phyloP scores from a whole-genome alignment of 2,113 vertebrate genomes.

The Gopherus flavomarginatus region DNA sequence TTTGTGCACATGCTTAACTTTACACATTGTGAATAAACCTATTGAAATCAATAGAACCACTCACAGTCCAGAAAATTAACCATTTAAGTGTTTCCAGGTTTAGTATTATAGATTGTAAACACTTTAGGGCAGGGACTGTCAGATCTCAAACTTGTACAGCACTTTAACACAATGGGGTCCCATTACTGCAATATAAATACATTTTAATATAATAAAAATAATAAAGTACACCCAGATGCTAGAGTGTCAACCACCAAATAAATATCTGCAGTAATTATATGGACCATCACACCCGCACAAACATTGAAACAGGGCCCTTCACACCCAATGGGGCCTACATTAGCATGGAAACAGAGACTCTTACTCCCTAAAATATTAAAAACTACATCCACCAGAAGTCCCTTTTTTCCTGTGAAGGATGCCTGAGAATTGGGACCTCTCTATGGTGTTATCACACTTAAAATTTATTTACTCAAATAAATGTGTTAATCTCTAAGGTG shows the following conservation, averaged over 20 bases:
- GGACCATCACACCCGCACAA: not conserved
- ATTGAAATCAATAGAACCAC: not conserved
- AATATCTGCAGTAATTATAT: not conserved
- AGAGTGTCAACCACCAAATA: not conserved
- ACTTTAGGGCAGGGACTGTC: not conserved
- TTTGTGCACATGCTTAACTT: not conserved
- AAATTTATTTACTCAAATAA: not conserved
- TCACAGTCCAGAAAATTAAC: not conserved
- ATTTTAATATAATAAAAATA: accelerated
- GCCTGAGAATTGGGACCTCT: not conserved
- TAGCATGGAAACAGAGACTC: not conserved
- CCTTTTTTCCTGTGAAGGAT: not conserved
- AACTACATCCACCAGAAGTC: not conserved
- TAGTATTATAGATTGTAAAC: not conserved
- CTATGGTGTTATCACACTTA: not conserved
- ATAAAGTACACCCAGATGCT: not conserved
- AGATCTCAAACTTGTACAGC: not conserved
- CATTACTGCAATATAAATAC: accelerated
- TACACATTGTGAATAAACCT: not conserved
- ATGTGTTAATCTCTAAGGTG: too few relatives aligned
- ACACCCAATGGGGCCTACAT: not conserved
- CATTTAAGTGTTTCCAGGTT: not conserved
- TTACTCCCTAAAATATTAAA: not conserved
- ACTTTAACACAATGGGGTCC: not conserved
- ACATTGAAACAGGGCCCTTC: not conserved